Evolutionary conservation across 2,797 vertebrate genomes (phyloP).

Genomic region (Gymnoscopelus braueri): DNA sequence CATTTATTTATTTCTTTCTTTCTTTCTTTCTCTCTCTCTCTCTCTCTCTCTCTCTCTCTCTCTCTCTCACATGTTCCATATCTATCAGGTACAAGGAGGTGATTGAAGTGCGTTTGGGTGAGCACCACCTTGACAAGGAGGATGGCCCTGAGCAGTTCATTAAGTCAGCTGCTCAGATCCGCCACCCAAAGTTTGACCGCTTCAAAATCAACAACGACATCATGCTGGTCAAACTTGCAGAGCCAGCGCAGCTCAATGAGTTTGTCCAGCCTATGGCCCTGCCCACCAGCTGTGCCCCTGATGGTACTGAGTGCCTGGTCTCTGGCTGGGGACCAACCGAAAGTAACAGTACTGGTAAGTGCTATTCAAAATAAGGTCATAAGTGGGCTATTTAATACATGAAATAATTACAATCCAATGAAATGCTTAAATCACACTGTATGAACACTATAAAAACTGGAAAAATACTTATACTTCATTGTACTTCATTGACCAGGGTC

Average conservation of each 20-base stretch:
- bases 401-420: no score
- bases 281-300: constrained; percentile 57
- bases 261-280: constrained; percentile 70
- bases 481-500: no score
- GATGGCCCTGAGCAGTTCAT: constrained; percentile 64
- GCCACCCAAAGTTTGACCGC: constrained; percentile 60
- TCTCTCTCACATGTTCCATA: not conserved
- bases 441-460: no score
- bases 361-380: no score
- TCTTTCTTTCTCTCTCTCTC: not conserved
- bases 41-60: not conserved
- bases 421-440: no score
- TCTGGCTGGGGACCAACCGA: constrained; percentile 83
- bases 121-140: constrained; percentile 32
- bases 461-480: no score
- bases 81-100: constrained; percentile 4
- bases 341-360: constrained; percentile 51
- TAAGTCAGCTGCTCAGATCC: constrained; percentile 64
- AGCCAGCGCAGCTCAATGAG: constrained; percentile 59
- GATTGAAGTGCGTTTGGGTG: constrained; percentile 37
- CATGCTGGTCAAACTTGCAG: constrained; percentile 82
- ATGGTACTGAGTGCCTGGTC: constrained; percentile 74
- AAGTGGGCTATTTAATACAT: no score
- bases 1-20: not conserved
- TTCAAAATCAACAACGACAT: constrained; percentile 79